Evolutionary conservation across 2,888 invertebrate species (phyloP).

Genomic region (Drosophila paramelanica): DNA sequence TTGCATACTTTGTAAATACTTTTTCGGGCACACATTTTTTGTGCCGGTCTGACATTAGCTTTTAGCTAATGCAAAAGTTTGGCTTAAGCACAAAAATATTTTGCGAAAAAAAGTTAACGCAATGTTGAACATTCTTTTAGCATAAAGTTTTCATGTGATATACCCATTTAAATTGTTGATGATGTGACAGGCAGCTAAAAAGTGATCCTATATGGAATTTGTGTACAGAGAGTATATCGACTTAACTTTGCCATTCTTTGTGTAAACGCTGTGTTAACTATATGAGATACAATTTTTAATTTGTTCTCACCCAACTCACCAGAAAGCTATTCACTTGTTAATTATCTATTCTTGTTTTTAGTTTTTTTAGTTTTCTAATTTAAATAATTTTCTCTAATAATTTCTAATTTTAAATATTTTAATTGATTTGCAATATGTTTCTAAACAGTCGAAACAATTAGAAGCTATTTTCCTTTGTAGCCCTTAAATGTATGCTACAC

Average conservation of each 20-base stretch:
- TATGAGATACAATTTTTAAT: no score
- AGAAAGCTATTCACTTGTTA: no score
- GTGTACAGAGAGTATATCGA: not conserved
- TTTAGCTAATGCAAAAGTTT: conserved; percentile 28
- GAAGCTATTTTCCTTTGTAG: no score
- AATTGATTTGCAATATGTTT: no score
- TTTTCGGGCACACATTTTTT: conserved; percentile 34
- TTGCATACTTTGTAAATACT: conserved; percentile 43
- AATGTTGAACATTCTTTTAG: conserved; percentile 20
- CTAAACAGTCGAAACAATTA: not conserved
- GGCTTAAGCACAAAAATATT: conserved; percentile 16
- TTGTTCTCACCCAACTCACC: no score
- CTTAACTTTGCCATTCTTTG: not conserved
- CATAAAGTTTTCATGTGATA: not conserved
- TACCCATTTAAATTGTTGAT: not conserved
- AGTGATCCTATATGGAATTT: not conserved
- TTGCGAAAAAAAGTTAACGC: conserved; percentile 19
- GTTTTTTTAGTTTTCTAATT: no score
- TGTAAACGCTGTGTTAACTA: no score
- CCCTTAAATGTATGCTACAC: conserved; percentile 4
- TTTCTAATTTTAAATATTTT: no score
- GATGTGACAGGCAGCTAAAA: not conserved
- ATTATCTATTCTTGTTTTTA: not conserved
- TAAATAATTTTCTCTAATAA: not conserved
- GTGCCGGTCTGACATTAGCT: conserved; percentile 27